A percentile compares a stretch with the other conserved stretches of the same genome.
Conservation (phyloP, 30 jellyfish, hydroid and myxozoan genomes). For the Catostylus mosaicus region DNA sequence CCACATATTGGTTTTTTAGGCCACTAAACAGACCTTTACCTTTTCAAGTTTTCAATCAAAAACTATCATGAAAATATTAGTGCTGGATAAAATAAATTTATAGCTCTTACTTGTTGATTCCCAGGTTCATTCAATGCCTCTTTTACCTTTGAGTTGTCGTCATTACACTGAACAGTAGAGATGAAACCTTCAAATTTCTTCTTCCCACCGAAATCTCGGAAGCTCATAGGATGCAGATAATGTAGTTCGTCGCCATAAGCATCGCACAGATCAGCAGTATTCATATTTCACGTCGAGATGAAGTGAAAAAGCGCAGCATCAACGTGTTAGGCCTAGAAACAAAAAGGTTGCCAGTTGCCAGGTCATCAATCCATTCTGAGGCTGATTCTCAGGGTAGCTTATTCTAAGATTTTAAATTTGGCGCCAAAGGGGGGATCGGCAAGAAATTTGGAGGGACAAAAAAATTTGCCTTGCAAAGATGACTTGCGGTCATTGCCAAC, state of each 20-base stretch:
- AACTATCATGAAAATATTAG: too few species aligned
- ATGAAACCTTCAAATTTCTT: slow-evolving; percentile 49
- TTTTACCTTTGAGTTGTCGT: slow-evolving; percentile 74
- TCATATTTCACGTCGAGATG: neutral
- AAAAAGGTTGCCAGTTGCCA: neutral
- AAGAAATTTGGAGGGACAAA: too few species aligned
- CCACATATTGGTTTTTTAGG: too few species aligned
- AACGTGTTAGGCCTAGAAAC: neutral
- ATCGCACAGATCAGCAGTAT: slow-evolving; percentile 78
- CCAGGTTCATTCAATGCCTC: slow-evolving; percentile 75
- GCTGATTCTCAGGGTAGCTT: slow-evolving; percentile 2
- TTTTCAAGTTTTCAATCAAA: too few species aligned
- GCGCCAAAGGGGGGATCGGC: neutral
- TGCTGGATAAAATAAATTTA: too few species aligned
- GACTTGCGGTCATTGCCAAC: too few species aligned
- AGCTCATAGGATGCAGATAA: slow-evolving; percentile 37
- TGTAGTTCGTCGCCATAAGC: slow-evolving; percentile 71
- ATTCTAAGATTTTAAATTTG: neutral
- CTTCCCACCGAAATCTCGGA: slow-evolving; percentile 60
- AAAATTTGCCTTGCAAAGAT: too few species aligned
- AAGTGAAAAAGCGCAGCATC: neutral
- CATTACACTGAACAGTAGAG: slow-evolving; percentile 68
- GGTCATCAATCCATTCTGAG: slow-evolving; percentile 33
- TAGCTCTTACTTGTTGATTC: slow-evolving; percentile 35
- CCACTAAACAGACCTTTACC: too few species aligned